A percentile compares a stretch with the other conserved stretches of the same genome.
These are phyloP conservation scores for Acutogordius australiensis DNA, from an alignment of 2,888 invertebrate genomes.

Conservation along the genomic window DNA sequence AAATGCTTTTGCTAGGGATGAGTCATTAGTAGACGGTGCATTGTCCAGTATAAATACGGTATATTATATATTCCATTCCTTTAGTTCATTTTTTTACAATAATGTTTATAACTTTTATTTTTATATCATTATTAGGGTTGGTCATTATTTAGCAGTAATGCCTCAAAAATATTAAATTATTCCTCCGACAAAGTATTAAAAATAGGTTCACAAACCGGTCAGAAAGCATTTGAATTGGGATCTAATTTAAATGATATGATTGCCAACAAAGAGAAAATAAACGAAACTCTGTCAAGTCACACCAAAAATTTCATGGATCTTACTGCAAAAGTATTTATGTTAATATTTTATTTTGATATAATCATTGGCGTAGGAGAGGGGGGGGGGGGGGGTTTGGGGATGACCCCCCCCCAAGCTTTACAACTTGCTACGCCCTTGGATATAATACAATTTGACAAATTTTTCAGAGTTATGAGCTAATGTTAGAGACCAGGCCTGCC, in stretches of 20 bases:
- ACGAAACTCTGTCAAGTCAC: neutral
- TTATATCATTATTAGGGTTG: neutral
- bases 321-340: neutral
- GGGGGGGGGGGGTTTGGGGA: too few species aligned
- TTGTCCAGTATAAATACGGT: neutral
- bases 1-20: too few species aligned
- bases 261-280: neutral
- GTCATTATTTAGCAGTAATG: neutral
- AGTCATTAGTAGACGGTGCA: neutral
- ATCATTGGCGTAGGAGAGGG: too few species aligned
- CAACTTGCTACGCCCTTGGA: too few species aligned
- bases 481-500: too few species aligned
- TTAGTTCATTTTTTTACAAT: neutral
- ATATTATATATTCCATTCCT: neutral
- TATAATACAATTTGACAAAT: too few species aligned
- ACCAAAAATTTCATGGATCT: neutral
- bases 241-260: neutral
- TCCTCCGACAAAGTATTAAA: neutral
- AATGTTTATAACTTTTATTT: neutral
- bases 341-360: too few species aligned
- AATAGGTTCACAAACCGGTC: neutral
- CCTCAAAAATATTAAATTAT: neutral
- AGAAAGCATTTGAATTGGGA: neutral
- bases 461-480: too few species aligned
- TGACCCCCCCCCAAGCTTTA: too few species aligned